Base-by-base conservation (phyloP, 2,888 invertebrate species). In the Dynastes maya region DNA sequence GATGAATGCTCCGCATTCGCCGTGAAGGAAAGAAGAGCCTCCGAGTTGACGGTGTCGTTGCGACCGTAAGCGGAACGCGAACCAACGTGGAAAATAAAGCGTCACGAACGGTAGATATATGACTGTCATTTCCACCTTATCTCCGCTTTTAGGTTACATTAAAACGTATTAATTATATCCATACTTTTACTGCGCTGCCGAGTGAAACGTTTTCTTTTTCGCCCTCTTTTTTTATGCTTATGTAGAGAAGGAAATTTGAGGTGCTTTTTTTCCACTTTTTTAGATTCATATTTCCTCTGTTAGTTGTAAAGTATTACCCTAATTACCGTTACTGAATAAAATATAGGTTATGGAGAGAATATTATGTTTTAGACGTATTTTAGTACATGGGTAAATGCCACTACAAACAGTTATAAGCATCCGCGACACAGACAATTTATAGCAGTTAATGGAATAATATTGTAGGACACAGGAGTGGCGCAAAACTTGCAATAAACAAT, bases 81-180 rank as follows among this genome's bases (percentile, higher is more conserved):
- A 67, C 5, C 32, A 37, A 37, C 40, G 27, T 63, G 27, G 32
- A 40, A 67, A 67, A 67, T 67, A 67, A 67, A 67, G 8, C n/a
- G 45, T 37, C 45, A 16, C 9, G 22, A 67, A 5, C 22, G 40
- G n/a, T 67, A 67, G 65, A 67, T 67, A 67, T 67, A 67, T 67
- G 40, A 45, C 9, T 8, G 65, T 67, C 65, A 45, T 67, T 67
- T 67, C 65, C 65, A 67, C 65, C 45, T 67, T 67, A 67, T 16
- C 65, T 67, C 65, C 45, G 65, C 37, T 67, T 67, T 67, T 67
- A 67, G 65, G 40, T 67, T 58, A 16, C 22, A 67, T 67, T 67
- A 67, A 67, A 67, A 67, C 40, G 49, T 27, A 67, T 67, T 67
- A 67, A 67, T 67, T 67, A 67, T 22, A 45, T 37, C 13, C 16